Conservation (phyloP, 2,113 vertebrate species). For the Oostethus manadensis region DNA sequence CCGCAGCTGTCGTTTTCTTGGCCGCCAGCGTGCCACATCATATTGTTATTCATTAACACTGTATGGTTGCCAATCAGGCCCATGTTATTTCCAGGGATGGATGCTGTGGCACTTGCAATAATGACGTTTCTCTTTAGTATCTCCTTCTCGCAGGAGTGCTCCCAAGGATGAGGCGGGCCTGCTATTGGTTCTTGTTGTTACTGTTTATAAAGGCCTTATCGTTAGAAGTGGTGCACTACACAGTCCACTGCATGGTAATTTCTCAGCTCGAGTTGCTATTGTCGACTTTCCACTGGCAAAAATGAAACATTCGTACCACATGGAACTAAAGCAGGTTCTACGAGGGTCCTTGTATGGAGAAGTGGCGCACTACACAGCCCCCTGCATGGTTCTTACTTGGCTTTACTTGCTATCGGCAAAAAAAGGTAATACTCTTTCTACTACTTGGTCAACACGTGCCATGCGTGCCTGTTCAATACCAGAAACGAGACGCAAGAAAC, state of each 20-base stretch:
- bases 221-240: conserved; percentile 16
- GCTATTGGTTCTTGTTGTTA: conserved; percentile 19
- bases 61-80: conserved; percentile 60
- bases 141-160: conserved; percentile 44
- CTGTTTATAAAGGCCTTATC: conserved; percentile 36
- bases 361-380: too few species aligned
- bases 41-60: conserved; percentile 66
- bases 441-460: too few species aligned
- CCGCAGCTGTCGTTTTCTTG: conserved; percentile 55
- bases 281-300: too few species aligned
- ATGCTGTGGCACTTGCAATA: conserved; percentile 49
- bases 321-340: too few species aligned
- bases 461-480: too few species aligned
- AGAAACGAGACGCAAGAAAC: too few species aligned
- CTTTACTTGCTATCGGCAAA: too few species aligned
- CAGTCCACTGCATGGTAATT: conserved; percentile 4
- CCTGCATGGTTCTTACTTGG: too few species aligned
- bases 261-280: too few species aligned
- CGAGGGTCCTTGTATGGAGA: too few species aligned
- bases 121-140: conserved; percentile 52
- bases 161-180: conserved; percentile 31
- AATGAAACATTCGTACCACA: too few species aligned
- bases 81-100: conserved; percentile 53
- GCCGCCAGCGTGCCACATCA: conserved; percentile 35
- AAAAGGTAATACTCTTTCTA: too few species aligned